Conservation (phyloP, 2,113 vertebrate genomes). For the Gorsachius goisagi region DNA sequence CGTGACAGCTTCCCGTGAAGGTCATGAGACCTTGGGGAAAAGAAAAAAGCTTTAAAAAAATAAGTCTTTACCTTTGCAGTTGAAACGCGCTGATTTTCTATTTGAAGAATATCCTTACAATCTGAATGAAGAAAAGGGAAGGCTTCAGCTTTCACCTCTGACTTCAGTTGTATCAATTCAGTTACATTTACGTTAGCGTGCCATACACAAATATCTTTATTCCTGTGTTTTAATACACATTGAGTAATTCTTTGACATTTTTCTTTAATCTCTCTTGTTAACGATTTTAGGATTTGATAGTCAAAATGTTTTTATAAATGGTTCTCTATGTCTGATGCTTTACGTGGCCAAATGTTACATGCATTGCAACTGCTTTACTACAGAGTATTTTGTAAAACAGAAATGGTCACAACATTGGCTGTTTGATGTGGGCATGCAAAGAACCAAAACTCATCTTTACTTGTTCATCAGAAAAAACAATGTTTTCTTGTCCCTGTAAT, state of each 20-base stretch:
- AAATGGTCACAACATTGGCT: neutral
- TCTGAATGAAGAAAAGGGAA: neutral
- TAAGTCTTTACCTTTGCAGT: neutral
- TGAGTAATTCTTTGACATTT: neutral
- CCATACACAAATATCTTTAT: neutral
- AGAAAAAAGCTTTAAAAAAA: neutral
- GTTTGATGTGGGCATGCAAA: neutral
- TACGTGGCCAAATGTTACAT: neutral
- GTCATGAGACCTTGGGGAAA: neutral
- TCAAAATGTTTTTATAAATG: neutral
- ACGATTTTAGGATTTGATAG: neutral
- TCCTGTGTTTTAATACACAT: neutral
- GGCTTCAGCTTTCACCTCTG: neutral
- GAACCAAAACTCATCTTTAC: neutral
- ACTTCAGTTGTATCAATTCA: neutral
- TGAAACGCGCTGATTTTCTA: neutral
- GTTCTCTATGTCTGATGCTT: neutral
- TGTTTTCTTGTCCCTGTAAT: neutral
- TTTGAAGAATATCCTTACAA: neutral
- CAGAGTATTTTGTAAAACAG: neutral
- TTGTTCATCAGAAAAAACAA: neutral
- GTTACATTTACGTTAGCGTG: neutral
- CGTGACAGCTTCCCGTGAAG: neutral
- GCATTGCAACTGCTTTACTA: neutral
- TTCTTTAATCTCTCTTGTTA: neutral